A percentile compares a stretch with the other conserved stretches of the same genome.
phyloP scores from a whole-genome alignment of 2,797 vertebrate species.

The Alauda arvensis region DNA sequence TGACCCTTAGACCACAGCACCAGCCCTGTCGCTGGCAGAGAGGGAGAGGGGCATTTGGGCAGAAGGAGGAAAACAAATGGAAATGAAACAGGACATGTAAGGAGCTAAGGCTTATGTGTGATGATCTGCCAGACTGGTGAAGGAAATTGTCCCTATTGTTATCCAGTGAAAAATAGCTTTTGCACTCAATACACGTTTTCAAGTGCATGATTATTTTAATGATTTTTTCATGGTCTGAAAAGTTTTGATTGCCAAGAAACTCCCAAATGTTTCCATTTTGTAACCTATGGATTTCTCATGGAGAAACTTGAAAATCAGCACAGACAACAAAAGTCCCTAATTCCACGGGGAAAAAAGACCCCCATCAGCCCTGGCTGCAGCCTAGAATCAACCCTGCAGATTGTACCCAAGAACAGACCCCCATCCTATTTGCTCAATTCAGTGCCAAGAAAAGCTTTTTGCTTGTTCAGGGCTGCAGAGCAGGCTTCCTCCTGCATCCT shows the following conservation, averaged over 20 bases:
- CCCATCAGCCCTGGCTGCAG: not conserved
- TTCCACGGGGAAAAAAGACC: not conserved
- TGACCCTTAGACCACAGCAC: not conserved
- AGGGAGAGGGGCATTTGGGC: not conserved
- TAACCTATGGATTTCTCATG: not conserved
- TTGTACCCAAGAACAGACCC: not conserved
- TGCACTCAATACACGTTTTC: not conserved
- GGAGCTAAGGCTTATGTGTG: not conserved
- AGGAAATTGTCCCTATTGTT: not conserved
- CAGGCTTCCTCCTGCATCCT: not conserved
- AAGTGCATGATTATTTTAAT: not conserved
- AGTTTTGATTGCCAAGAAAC: not conserved
- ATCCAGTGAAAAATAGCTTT: not conserved
- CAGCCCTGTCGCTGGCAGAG: rapidly evolving
- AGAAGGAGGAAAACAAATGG: not conserved
- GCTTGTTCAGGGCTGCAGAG: not conserved
- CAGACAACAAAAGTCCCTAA: not conserved
- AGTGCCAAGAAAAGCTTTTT: not conserved
- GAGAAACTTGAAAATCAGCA: not conserved
- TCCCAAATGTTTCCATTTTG: not conserved
- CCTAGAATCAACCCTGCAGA: not conserved
- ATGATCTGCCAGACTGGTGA: not conserved
- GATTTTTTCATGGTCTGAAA: not conserved
- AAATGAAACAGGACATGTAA: not conserved
- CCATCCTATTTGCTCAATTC: not conserved